A percentile compares a stretch with the other conserved stretches of the same genome.
Conservation (phyloP, 2,797 vertebrate species). For the Poeciliopsis gracilis region DNA sequence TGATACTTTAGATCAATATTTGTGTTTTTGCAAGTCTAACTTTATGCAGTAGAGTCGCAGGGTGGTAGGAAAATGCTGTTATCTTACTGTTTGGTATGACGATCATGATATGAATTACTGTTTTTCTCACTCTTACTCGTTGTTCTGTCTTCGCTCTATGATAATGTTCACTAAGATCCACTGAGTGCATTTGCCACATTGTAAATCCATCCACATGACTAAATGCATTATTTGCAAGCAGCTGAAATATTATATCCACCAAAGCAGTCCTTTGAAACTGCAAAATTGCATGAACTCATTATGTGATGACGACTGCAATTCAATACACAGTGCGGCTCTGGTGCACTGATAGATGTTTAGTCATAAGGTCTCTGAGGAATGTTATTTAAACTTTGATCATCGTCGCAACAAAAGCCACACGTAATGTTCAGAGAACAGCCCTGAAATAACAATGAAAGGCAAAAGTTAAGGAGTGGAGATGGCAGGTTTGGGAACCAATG, state of each 20-base stretch:
- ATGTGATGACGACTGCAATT: neutral
- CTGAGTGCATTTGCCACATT: neutral
- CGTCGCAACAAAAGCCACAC: neutral
- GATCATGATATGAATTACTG: neutral
- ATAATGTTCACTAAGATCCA: neutral
- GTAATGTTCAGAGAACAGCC: neutral
- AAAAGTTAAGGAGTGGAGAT: neutral
- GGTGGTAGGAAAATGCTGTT: neutral
- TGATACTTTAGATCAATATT: neutral
- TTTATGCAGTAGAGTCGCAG: neutral
- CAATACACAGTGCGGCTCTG: neutral
- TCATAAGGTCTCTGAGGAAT: neutral
- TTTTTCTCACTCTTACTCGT: neutral
- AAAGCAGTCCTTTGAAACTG: neutral
- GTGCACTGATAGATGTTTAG: neutral
- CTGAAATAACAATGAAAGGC: neutral
- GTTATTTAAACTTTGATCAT: neutral
- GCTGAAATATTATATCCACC: constrained; percentile 3
- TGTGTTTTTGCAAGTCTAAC: neutral
- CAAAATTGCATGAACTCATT: neutral
- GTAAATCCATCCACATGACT: neutral
- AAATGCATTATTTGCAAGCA: neutral
- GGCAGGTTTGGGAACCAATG: neutral
- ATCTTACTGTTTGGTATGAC: neutral
- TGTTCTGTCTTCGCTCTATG: neutral